phyloP scores from a whole-genome alignment of 2,888 invertebrate species.

The Eretmocerus hayati region DNA sequence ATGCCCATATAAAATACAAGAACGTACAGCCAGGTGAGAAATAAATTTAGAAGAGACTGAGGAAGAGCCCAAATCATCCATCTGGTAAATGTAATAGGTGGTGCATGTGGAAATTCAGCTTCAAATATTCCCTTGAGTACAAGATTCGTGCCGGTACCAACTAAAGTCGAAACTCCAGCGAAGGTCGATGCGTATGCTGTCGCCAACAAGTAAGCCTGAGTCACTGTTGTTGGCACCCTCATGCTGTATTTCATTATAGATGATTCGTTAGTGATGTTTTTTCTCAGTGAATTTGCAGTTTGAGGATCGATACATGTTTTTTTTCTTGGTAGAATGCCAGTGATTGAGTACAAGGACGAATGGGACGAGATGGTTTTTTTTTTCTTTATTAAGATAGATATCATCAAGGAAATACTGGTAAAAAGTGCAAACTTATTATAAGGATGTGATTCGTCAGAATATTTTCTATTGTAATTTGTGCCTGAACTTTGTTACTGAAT shows the following conservation, averaged over 20 bases:
- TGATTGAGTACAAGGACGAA: too few relatives aligned
- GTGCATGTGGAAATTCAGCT: conserved; percentile 32
- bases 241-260: neutral
- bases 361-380: too few relatives aligned
- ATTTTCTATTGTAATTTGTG: too few relatives aligned
- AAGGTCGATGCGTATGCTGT: conserved; percentile 44
- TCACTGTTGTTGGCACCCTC: conserved; percentile 28
- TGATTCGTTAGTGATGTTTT: too few relatives aligned
- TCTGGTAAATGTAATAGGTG: conserved; percentile 43
- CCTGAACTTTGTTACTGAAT: too few relatives aligned
- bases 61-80: conserved; percentile 51
- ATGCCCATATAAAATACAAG: conserved; percentile 38
- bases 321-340: too few relatives aligned
- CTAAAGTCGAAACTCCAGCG: conserved; percentile 46
- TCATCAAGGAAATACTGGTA: too few relatives aligned
- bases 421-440: too few relatives aligned
- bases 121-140: conserved; percentile 44
- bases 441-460: too few relatives aligned
- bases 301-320: too few relatives aligned
- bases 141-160: conserved; percentile 47
- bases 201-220: conserved; percentile 35
- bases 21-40: conserved; percentile 48
- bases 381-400: too few relatives aligned
- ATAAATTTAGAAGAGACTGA: conserved; percentile 43
- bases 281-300: too few relatives aligned